Evolutionary conservation across 2,797 vertebrate genomes (phyloP).

Genomic region (Cossypha niveicapilla): DNA sequence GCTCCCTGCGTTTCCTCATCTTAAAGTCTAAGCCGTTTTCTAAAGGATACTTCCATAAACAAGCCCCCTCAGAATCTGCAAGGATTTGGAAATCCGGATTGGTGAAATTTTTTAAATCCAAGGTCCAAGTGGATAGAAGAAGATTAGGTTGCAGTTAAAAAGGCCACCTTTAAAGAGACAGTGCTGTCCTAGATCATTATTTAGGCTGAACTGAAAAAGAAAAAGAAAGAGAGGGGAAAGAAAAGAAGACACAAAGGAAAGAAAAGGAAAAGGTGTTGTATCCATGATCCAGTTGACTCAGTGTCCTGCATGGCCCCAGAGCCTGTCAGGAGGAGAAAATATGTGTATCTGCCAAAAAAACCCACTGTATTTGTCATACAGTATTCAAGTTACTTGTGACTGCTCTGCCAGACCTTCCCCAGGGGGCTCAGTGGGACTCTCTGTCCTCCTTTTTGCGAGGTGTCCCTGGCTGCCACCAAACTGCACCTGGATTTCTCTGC

Average conservation of each 20-base stretch:
- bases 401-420: not conserved
- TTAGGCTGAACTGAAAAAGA: constrained; percentile 67
- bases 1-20: constrained; percentile 92
- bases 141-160: constrained; percentile 81
- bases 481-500: not conserved
- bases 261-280: not conserved
- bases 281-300: not conserved
- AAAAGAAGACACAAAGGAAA: constrained; percentile 12
- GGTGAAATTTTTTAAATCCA: constrained; percentile 83
- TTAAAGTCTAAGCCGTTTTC: constrained; percentile 96
- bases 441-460: not conserved
- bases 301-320: not conserved
- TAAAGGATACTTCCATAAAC: constrained; percentile 93
- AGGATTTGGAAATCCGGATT: constrained; percentile 87
- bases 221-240: not conserved
- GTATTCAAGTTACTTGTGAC: not conserved
- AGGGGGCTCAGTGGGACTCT: not conserved
- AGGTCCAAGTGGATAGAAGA: constrained; percentile 81
- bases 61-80: constrained; percentile 85
- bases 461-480: not conserved
- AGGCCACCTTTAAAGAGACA: constrained; percentile 80
- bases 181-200: constrained; percentile 77
- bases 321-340: not conserved
- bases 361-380: not conserved
- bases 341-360: not conserved